Conservation (phyloP, 1,140 invertebrate species). For the Chironomus striatipennis region DNA sequence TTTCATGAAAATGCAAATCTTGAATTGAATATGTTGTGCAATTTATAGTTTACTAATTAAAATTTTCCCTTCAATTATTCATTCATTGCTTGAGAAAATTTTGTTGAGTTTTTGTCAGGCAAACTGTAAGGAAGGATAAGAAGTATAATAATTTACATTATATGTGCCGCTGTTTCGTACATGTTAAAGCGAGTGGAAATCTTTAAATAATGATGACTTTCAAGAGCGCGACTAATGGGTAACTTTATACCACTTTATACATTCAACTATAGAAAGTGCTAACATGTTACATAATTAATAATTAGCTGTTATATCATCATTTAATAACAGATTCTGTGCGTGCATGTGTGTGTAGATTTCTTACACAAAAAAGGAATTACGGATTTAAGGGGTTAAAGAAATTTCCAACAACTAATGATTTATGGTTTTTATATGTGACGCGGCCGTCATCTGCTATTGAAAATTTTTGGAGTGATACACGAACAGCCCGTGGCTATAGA, state of each 20-base stretch:
- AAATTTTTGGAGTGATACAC: neutral
- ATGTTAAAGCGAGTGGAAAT: neutral
- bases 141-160: too few species aligned
- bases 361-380: too few species aligned
- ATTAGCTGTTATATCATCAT: constrained; percentile 14
- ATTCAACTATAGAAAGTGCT: neutral
- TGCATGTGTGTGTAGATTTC: neutral
- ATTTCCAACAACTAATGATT: constrained; percentile 1
- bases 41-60: constrained; percentile 23
- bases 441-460: neutral
- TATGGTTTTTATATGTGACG: constrained; percentile 19
- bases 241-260: neutral
- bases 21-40: neutral
- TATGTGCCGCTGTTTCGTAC: too few species aligned
- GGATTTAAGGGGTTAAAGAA: neutral
- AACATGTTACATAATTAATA: constrained; percentile 23
- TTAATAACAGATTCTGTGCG: neutral
- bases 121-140: too few species aligned
- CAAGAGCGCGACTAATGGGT: neutral
- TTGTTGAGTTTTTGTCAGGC: too few species aligned
- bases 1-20: neutral
- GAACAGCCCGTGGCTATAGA: constrained; percentile 2
- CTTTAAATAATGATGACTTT: constrained; percentile 9
- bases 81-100: too few species aligned
- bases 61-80: neutral